Percentiles rank a stretch among this genome's conserved stretches.
Conservation (phyloP, 2,797 vertebrate genomes). For the Lutjanus campechanus region DNA sequence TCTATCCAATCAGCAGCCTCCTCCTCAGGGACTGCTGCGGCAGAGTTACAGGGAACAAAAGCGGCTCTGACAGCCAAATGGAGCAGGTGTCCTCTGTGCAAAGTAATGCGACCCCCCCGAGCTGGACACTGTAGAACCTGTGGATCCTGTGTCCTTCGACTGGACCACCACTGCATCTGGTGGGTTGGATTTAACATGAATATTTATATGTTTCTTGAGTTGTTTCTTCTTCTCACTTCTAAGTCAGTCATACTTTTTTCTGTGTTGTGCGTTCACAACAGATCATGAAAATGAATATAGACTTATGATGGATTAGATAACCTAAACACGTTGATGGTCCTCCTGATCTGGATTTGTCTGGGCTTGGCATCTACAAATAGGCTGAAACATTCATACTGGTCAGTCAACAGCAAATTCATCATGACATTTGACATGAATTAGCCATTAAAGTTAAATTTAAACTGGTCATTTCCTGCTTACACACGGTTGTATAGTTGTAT, state of each 20-base stretch:
- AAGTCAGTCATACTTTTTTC: background rate
- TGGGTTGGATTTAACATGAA: conserved; percentile 61
- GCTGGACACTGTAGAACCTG: conserved; percentile 82
- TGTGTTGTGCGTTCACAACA: background rate
- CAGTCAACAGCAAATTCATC: background rate
- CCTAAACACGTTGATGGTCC: background rate
- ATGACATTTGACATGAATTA: background rate
- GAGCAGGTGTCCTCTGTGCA: conserved; percentile 86
- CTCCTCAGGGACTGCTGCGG: conserved; percentile 42
- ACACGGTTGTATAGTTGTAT: background rate
- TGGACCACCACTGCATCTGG: conserved; percentile 85
- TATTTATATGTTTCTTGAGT: background rate
- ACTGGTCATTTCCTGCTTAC: no score
- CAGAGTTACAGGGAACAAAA: conserved; percentile 50
- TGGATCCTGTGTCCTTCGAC: conserved; percentile 74
- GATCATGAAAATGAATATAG: background rate
- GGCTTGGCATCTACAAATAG: background rate
- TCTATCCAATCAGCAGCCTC: conserved; percentile 21
- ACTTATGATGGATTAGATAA: background rate
- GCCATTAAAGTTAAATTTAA: background rate
- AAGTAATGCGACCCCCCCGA: conserved; percentile 86
- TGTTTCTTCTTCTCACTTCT: background rate
- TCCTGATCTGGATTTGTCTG: background rate
- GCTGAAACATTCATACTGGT: background rate
- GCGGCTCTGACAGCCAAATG: conserved; percentile 52